Evolutionary conservation across 2,888 invertebrate genomes (phyloP), one percentile per base, ranked within the genome.

Genomic region (Eilema caniola): DNA sequence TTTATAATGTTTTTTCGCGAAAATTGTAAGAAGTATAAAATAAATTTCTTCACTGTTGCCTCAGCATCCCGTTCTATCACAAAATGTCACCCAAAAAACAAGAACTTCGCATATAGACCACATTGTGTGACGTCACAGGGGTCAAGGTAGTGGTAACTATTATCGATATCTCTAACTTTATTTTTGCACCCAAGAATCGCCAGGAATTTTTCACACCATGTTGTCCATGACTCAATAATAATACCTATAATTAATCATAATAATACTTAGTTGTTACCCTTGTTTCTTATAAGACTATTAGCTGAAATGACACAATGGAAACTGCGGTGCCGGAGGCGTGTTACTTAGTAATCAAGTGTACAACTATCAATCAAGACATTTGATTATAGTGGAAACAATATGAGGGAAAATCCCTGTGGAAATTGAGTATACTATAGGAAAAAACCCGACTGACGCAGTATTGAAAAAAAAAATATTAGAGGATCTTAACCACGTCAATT

Each of bases 301-400:
- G 63, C 16, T 66, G 65, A 81, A 71, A 72, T 59, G 73, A 65
- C 71, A 75, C 71, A 75, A 75, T 78, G 78, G 78, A 73, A 79
- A 80, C 28, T 67, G 66, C 61, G 60, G 59, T 62, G 62, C 71
- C 70, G 25, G 33, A 66, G 75, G 75, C 76, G 69, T 41, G 47
- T 62, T 66, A 47, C 33, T 71, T 66, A 62, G 57, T 72, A 56
- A 68, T 61, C n/a, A 71, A 70, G 68, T 62, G 66, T 59, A 23
- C n/a, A 41, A 59, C 53, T 62, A 77, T 81, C 69, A 79, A 82
- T 82, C 62, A 78, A 66, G 24, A 25, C 47, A 66, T 53, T 47
- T 62, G 66, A 80, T 74, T 16, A 74, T 76, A 75, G 63, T 73
- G 67, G 62, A n/a, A 62, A 67, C 68, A 66, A 41, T 62, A 62